Percentiles rank a stretch among this genome's conserved stretches.
These are phyloP conservation scores for Pantherophis alleghaniensis DNA, from an alignment of 2,797 vertebrate species.

Conservation along the genomic window DNA sequence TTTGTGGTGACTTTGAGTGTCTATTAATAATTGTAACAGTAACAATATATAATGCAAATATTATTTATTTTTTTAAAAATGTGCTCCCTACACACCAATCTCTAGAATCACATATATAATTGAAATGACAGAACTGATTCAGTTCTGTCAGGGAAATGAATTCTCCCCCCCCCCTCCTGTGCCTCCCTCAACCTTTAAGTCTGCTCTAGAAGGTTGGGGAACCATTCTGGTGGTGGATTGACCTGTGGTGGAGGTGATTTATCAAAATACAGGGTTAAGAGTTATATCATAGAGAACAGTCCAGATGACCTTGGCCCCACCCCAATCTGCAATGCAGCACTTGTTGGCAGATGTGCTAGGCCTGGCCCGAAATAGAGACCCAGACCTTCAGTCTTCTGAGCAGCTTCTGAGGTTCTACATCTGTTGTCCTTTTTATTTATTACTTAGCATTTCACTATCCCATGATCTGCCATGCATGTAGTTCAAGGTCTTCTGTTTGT, in stretches of 20 bases:
- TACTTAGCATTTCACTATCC: background rate
- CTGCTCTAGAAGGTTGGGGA: background rate
- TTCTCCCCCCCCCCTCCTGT: background rate
- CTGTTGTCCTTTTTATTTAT: background rate
- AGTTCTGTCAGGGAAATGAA: background rate
- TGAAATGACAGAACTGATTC: background rate
- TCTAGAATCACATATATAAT: background rate
- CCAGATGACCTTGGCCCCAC: background rate
- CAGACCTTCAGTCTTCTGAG: background rate
- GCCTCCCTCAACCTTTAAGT: background rate
- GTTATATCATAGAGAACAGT: background rate
- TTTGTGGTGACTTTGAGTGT: background rate
- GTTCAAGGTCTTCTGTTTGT: background rate
- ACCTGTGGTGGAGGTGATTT: background rate
- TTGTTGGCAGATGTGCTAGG: background rate
- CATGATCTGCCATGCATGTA: background rate
- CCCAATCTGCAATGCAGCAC: background rate
- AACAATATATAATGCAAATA: background rate
- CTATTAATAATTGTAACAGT: background rate
- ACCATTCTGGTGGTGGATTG: background rate
- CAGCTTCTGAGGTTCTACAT: background rate
- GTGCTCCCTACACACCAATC: background rate
- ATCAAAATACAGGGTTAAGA: background rate
- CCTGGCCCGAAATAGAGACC: background rate
- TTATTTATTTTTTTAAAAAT: background rate